These are phyloP conservation scores for Notothenia coriiceps DNA, from an alignment of 2,113 vertebrate genomes.

Conservation along the genomic window DNA sequence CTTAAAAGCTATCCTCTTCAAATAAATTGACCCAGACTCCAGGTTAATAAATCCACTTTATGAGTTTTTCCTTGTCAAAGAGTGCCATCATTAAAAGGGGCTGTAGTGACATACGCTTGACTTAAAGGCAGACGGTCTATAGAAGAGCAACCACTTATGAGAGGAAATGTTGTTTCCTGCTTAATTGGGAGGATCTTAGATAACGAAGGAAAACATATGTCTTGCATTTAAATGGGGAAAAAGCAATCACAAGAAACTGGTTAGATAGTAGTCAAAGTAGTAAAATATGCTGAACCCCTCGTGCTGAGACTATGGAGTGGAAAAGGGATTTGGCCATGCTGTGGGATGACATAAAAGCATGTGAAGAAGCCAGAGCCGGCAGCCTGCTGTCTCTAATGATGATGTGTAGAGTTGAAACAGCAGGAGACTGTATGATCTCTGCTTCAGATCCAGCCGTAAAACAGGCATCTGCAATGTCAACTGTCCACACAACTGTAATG, in stretches of 20 bases:
- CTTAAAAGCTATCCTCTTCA: constrained; percentile 74
- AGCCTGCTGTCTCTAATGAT: constrained; percentile 57
- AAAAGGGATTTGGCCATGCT: constrained; percentile 21
- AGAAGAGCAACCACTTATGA: constrained; percentile 52
- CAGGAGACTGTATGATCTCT: constrained; percentile 36
- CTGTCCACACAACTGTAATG: constrained; percentile 12
- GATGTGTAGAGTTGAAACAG: constrained; percentile 46
- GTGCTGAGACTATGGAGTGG: constrained; percentile 11
- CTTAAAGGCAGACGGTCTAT: constrained; percentile 59
- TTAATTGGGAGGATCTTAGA: constrained; percentile 66
- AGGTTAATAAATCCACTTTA: constrained; percentile 78
- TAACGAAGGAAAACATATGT: constrained; percentile 64
- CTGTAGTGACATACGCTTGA: constrained; percentile 62
- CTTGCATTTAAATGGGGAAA: constrained; percentile 29
- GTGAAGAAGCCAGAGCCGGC: constrained; percentile 27
- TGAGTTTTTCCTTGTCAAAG: constrained; percentile 77
- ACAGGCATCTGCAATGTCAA: constrained; percentile 40
- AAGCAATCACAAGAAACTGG: constrained; percentile 6
- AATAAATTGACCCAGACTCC: constrained; percentile 75
- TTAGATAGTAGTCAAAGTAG: neutral
- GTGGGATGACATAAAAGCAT: constrained; percentile 32
- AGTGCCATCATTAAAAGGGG: constrained; percentile 68
- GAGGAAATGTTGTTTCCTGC: constrained; percentile 55
- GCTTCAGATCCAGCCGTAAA: constrained; percentile 50
- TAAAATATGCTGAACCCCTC: constrained; percentile 3